A percentile compares a stretch with the other conserved stretches of the same genome.
Evolutionary conservation across 23 tunicate genomes (phyloP).

Genomic region (Oikopleura dioica): DNA sequence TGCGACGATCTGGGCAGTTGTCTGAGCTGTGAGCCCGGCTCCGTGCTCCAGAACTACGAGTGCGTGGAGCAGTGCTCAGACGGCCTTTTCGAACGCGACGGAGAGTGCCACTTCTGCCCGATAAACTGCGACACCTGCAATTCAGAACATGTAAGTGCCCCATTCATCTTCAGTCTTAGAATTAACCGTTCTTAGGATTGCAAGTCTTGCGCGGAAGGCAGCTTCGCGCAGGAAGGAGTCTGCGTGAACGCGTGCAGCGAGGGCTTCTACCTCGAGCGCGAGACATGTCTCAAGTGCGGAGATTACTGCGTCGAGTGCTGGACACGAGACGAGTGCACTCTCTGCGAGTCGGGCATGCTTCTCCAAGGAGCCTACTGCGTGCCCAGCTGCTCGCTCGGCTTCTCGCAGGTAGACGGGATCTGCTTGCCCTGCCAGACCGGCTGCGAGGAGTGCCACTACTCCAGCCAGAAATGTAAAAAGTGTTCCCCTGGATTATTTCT

Average conservation of each 20-base stretch:
- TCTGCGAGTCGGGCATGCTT: not conserved
- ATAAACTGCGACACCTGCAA: not conserved
- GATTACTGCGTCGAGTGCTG: not conserved
- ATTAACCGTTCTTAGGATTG: too few species aligned
- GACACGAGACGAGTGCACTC: not conserved
- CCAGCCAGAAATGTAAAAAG: not conserved
- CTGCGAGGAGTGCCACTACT: not conserved
- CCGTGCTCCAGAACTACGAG: not conserved
- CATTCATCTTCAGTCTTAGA: not conserved
- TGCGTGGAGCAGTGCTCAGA: not conserved
- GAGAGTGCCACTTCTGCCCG: not conserved
- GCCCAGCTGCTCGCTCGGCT: not conserved
- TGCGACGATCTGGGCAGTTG: conserved; percentile 10
- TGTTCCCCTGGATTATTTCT: not conserved
- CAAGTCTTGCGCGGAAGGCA: too few species aligned
- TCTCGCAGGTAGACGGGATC: not conserved
- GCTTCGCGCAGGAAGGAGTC: not conserved
- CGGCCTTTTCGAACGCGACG: not conserved
- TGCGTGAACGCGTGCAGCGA: not conserved
- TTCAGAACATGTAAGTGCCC: not conserved
- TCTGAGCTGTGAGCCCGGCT: not conserved
- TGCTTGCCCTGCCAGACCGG: not conserved
- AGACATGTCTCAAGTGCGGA: not conserved
- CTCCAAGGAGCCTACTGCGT: not conserved
- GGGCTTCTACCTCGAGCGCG: not conserved